Evolutionary conservation across 2,888 invertebrate genomes (phyloP).

Genomic region (Drosophila incognita): DNA sequence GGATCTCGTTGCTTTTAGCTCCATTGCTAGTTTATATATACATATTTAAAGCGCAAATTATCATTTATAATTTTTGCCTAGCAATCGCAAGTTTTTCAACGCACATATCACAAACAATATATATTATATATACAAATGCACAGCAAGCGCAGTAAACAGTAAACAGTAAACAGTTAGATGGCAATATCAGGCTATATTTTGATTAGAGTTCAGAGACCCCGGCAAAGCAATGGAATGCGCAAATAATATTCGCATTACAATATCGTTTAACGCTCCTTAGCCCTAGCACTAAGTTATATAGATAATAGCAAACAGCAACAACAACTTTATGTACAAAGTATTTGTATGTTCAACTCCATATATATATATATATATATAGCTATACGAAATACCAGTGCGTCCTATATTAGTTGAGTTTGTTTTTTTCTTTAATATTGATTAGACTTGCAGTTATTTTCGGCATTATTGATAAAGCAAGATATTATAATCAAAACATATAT

Average conservation of each 20-base stretch:
- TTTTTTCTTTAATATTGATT: constrained; percentile 56
- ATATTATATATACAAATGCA: constrained; percentile 50
- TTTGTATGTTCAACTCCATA: constrained; percentile 66
- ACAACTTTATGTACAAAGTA: constrained; percentile 72
- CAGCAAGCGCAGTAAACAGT: constrained; percentile 38
- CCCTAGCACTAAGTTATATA: constrained; percentile 51
- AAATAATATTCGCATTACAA: constrained; percentile 25
- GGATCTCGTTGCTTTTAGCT: constrained; percentile 58
- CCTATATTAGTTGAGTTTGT: constrained; percentile 66
- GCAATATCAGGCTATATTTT: constrained; percentile 18
- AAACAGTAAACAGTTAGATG: constrained; percentile 8
- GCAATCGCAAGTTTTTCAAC: constrained; percentile 54
- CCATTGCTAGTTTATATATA: background rate
- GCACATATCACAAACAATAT: constrained; percentile 65
- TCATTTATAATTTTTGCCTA: constrained; percentile 59
- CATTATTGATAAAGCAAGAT: constrained; percentile 38
- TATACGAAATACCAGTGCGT: constrained; percentile 65
- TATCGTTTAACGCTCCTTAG: constrained; percentile 67
- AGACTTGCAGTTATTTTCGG: constrained; percentile 35
- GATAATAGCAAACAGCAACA: constrained; percentile 16
- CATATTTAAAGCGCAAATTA: background rate
- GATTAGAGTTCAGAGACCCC: constrained; percentile 54
- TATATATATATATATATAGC: constrained; percentile 34
- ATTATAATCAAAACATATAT: constrained; percentile 13
- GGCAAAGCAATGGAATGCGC: background rate